phyloP scores from a whole-genome alignment of 2,888 invertebrate genomes.

The Drosophila mimetica region DNA sequence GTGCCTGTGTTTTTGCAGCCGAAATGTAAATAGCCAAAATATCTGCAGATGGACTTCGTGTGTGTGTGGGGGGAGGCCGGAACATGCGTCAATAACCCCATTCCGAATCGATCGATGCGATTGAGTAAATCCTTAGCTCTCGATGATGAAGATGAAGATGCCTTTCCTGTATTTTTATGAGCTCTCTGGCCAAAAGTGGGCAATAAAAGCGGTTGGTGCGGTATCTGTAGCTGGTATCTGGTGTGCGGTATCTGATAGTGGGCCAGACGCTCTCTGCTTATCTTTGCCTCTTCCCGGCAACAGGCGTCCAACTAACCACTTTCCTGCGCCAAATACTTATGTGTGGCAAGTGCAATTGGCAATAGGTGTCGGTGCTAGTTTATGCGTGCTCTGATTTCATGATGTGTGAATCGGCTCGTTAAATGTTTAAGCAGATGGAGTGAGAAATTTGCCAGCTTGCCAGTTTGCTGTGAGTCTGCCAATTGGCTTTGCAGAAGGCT shows the following conservation, averaged over 20 bases:
- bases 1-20: slow-evolving; percentile 36
- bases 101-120: slow-evolving; percentile 48
- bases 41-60: slow-evolving; percentile 7
- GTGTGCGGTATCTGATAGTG: too few species aligned
- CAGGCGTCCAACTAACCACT: slow-evolving; percentile 57
- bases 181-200: slow-evolving; percentile 44
- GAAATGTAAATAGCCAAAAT: slow-evolving; percentile 50
- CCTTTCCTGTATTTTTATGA: slow-evolving; percentile 44
- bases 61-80: slow-evolving; percentile 53
- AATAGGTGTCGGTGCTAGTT: slow-evolving; percentile 36
- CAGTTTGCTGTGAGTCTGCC: slow-evolving; percentile 9
- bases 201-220: slow-evolving; percentile 40
- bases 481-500: slow-evolving; percentile 17
- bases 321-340: slow-evolving; percentile 42
- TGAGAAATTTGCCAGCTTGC: slow-evolving; percentile 35
- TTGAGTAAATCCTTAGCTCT: slow-evolving; percentile 52
- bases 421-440: slow-evolving; percentile 36
- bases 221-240: slow-evolving; percentile 34
- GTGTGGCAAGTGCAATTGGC: slow-evolving; percentile 37
- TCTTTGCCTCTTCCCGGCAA: slow-evolving; percentile 41
- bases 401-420: slow-evolving; percentile 46
- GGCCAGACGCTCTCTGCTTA: slow-evolving; percentile 53
- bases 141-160: slow-evolving; percentile 47
- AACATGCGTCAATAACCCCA: slow-evolving; percentile 80
- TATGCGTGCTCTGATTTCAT: slow-evolving; percentile 53